phyloP scores from a whole-genome alignment of 2,888 invertebrate species.

The Sinhomidia bicolor region DNA sequence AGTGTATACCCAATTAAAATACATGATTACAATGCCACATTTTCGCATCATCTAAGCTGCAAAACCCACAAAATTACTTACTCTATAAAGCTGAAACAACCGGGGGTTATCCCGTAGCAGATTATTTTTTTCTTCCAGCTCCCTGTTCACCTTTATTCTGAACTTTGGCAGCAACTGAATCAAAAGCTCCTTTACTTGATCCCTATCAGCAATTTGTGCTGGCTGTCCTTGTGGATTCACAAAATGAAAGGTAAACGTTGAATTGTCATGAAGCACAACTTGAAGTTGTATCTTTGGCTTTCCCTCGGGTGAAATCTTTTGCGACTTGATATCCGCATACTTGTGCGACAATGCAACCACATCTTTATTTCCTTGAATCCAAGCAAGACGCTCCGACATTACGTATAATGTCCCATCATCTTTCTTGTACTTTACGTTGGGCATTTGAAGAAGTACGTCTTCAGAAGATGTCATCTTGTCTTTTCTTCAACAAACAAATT shows the following conservation, averaged over 20 bases:
- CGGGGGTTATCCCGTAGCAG: conserved; percentile 94
- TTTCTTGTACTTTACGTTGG: conserved; percentile 96
- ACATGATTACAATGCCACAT: background rate
- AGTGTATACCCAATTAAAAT: conserved; percentile 12
- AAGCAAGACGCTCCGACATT: conserved; percentile 97
- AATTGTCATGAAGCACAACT: conserved; percentile 95
- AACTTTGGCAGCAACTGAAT: conserved; percentile 96
- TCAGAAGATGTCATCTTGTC: conserved; percentile 85
- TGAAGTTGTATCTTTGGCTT: conserved; percentile 99
- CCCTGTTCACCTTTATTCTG: conserved; percentile 94
- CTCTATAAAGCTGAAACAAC: conserved; percentile 94
- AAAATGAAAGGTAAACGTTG: conserved; percentile 98
- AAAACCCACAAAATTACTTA: conserved; percentile 45
- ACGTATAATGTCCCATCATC: conserved; percentile 97
- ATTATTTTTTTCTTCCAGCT: conserved; percentile 92
- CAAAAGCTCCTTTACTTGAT: conserved; percentile 95
- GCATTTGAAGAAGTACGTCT: conserved; percentile 96
- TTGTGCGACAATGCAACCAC: conserved; percentile 96
- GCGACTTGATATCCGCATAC: conserved; percentile 98
- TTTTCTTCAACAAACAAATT: no score
- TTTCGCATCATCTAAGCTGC: background rate
- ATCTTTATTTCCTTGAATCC: conserved; percentile 93
- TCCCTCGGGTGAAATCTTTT: conserved; percentile 98
- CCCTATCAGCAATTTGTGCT: conserved; percentile 93
- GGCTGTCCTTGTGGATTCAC: conserved; percentile 92